phyloP scores from a whole-genome alignment of 1,140 invertebrate species.

The Cotesia glomerata region DNA sequence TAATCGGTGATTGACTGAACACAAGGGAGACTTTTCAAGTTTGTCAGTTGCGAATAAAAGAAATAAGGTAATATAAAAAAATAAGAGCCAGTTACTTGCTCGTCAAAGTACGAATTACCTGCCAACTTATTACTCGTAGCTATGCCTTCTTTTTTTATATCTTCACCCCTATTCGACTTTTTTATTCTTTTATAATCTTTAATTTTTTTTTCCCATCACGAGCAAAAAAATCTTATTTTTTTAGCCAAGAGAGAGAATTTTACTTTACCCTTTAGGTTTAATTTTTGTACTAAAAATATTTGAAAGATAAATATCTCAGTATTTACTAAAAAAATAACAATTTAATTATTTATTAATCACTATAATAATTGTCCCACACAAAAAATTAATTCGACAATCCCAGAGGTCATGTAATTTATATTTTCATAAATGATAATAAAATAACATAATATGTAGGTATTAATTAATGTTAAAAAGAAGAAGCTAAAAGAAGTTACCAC shows the following conservation, averaged over 20 bases:
- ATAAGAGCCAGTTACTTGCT: constrained; percentile 45
- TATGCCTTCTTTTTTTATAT: constrained; percentile 34
- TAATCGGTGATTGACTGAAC: constrained; percentile 7
- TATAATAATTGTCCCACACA: background rate
- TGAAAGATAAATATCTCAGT: constrained; percentile 20
- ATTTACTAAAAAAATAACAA: background rate
- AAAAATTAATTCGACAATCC: background rate
- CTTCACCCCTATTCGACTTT: constrained; percentile 43
- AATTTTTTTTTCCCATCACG: constrained; percentile 1
- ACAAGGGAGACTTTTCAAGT: constrained; percentile 19
- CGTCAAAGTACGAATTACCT: constrained; percentile 61
- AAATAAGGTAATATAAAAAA: constrained; percentile 26
- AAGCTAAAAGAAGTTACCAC: constrained; percentile 49
- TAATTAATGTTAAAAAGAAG: background rate
- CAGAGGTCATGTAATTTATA: background rate
- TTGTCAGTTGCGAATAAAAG: background rate
- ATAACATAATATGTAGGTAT: background rate
- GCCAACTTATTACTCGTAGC: constrained; percentile 56
- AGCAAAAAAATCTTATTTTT: constrained; percentile 4
- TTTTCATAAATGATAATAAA: background rate
- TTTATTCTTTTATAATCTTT: constrained; percentile 21
- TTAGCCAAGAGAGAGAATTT: background rate
- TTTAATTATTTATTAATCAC: too few relatives aligned
- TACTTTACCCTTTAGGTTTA: background rate
- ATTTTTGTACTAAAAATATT: constrained; percentile 32